Base-by-base conservation (phyloP, 1,140 invertebrate genomes). In the Drosophila asahinai region DNA sequence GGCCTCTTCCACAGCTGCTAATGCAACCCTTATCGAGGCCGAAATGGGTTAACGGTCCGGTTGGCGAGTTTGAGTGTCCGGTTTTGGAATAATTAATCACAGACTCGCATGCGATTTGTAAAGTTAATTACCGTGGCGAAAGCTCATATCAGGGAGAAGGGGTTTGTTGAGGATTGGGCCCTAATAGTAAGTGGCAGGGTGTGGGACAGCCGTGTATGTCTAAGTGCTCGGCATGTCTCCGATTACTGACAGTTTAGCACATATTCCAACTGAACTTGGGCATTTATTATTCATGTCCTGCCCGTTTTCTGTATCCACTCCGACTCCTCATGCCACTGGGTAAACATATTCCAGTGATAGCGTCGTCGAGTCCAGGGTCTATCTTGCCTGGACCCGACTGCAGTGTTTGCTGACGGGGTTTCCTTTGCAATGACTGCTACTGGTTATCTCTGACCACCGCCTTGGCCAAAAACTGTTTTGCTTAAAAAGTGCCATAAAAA, bases 31-130 rank as follows among this genome's bases (percentile, higher is more conserved):
- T 86, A 82, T 89, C 48, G 54, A 90, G 76, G 71, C 52, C 79
- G 71, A 89, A 81, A 90, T 90, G 86, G 86, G 86, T 89, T 89
- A 86, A 81, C 81, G 90, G 84, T 90, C 86, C 84, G 84, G 75
- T 52, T 66, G 66, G 54, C 15, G 62, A 68, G 59, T 57, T 63
- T 48, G 73, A 83, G 81, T 80, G 86, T 90, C 86, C 86, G 86
- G 81, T 90, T 90, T 86, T 80, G 86, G 86, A 90, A 90, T 90
- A 90, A 90, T 90, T 90, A 90, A 90, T 90, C 86, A 90, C 86
- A 86, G 86, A 67, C 86, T 90, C 86, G 84, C 86, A 91, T 90
- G 86, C 86, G 86, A 90, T 90, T 90, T 90, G 86, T 90, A 91
- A 90, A 90, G 86, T 90, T 90, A 90, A 90, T 90, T 90, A 77